Conservation (phyloP, 2,113 vertebrate genomes). For the Carlito syrichta region DNA sequence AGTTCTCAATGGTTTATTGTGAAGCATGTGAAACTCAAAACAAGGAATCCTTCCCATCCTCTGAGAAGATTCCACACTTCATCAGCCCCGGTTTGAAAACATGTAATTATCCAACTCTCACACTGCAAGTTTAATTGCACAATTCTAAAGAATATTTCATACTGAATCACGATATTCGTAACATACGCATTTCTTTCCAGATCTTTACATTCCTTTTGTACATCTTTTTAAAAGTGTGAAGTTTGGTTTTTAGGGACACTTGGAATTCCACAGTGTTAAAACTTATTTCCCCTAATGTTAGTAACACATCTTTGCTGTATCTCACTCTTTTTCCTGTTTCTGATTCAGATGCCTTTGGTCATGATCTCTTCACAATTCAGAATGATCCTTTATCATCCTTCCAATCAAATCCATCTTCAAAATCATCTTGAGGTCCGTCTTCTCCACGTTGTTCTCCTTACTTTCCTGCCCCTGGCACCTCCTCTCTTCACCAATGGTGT, state of each 20-base stretch:
- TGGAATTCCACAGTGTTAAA: background rate
- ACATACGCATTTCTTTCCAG: background rate
- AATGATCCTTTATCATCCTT: background rate
- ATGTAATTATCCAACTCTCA: conserved; percentile 12
- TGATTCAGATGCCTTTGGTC: background rate
- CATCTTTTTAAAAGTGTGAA: background rate
- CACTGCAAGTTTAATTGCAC: background rate
- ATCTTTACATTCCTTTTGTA: background rate
- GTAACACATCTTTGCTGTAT: background rate
- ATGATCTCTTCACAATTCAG: background rate
- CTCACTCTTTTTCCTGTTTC: background rate
- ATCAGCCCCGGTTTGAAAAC: conserved; percentile 12
- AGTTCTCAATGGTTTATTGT: conserved; percentile 5
- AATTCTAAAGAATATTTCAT: background rate
- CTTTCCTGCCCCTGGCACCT: background rate
- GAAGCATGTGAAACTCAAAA: background rate
- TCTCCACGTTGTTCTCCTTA: background rate
- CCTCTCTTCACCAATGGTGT: background rate
- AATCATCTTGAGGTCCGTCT: background rate
- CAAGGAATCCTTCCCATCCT: background rate
- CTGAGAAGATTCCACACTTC: background rate
- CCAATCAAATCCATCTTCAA: background rate
- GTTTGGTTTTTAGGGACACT: background rate
- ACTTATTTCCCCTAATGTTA: background rate
- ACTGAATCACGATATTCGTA: background rate